Percentiles rank a stretch among this genome's conserved stretches.
Conservation (phyloP, 2,113 vertebrate species). For the Bombycilla garrulus region DNA sequence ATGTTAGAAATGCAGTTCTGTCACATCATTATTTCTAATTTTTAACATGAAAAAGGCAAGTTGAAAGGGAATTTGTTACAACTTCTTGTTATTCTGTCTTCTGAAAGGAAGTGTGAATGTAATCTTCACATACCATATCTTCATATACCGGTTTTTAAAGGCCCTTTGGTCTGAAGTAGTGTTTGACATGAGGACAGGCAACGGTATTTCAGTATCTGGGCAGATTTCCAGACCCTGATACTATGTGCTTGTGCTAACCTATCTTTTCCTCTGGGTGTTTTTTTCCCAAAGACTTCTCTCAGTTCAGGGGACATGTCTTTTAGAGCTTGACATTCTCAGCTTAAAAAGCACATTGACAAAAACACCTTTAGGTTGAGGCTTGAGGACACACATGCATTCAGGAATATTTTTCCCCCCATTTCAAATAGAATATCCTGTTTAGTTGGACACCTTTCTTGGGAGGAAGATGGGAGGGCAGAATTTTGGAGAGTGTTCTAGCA, state of each 20-base stretch:
- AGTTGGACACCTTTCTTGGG: neutral
- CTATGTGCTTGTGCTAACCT: neutral
- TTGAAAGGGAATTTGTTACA: slow-evolving; percentile 30
- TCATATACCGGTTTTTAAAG: neutral
- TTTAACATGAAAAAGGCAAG: slow-evolving; percentile 16
- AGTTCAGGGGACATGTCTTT: neutral
- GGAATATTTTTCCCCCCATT: neutral
- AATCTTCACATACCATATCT: neutral
- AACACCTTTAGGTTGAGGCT: neutral
- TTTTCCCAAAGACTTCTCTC: neutral
- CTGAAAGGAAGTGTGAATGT: neutral
- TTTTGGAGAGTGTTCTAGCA: neutral
- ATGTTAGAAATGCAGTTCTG: neutral
- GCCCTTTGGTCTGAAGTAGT: neutral
- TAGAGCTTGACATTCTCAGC: neutral
- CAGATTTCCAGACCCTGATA: neutral
- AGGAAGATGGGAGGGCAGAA: neutral
- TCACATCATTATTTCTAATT: slow-evolving; percentile 8
- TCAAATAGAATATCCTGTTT: neutral
- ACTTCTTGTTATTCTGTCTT: neutral
- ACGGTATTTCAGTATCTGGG: neutral
- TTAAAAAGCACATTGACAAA: neutral
- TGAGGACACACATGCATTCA: neutral
- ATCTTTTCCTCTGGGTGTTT: neutral
- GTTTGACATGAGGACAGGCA: neutral